Percentiles rank a stretch among this genome's conserved stretches.
phyloP scores from a whole-genome alignment of 2,113 vertebrate species.

The Cromileptes altivelis region DNA sequence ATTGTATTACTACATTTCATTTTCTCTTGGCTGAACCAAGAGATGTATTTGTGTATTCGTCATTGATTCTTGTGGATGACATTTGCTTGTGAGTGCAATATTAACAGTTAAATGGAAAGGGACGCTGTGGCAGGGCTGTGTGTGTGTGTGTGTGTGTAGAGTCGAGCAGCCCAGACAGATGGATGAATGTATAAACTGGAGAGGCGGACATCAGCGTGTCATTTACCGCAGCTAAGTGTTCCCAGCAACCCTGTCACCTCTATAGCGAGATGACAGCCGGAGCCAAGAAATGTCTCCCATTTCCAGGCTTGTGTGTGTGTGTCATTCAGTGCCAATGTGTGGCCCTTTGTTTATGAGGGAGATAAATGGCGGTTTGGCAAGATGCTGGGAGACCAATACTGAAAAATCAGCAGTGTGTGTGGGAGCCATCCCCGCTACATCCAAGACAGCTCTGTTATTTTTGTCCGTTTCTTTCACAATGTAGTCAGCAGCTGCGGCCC shows the following conservation, averaged over 20 bases:
- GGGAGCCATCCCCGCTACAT: conserved; percentile 40
- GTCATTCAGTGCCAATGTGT: conserved; percentile 53
- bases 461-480: conserved; percentile 22
- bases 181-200: conserved; percentile 28
- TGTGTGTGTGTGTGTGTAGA: neutral
- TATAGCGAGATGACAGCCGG: conserved; percentile 19
- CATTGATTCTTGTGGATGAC: neutral
- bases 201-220: conserved; percentile 28
- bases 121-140: neutral
- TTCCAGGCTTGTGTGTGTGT: conserved; percentile 42
- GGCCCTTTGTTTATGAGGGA: conserved; percentile 60
- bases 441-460: conserved; percentile 57
- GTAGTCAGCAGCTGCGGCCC: conserved; percentile 15
- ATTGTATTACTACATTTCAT: neutral
- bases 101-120: neutral
- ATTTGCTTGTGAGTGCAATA: neutral
- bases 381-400: conserved; percentile 35
- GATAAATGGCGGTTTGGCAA: conserved; percentile 58
- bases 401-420: conserved; percentile 55
- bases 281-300: conserved; percentile 49
- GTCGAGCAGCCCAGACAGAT: conserved; percentile 11
- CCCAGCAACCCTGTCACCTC: conserved; percentile 59
- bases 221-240: conserved; percentile 39
- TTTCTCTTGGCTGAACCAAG: neutral
- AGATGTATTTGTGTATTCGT: neutral